Percentiles rank a stretch among this genome's conserved stretches.
These are phyloP conservation scores for Zele albiditarsus DNA, from an alignment of 2,888 invertebrate genomes.

Conservation along the genomic window DNA sequence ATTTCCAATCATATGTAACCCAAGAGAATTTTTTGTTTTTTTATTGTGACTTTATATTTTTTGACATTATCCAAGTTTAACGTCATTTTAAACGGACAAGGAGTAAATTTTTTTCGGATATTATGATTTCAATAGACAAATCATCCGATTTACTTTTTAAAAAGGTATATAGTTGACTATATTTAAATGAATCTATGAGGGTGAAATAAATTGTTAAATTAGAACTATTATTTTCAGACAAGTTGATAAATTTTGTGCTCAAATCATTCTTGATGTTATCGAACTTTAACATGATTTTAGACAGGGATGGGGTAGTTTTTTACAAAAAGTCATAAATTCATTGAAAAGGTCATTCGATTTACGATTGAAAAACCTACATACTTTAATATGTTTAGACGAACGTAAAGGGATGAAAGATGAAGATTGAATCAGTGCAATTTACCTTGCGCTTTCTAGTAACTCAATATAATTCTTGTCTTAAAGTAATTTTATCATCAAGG, in stretches of 20 bases:
- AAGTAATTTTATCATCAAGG: neutral
- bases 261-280: neutral
- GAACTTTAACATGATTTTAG: neutral
- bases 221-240: no score
- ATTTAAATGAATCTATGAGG: neutral
- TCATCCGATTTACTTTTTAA: neutral
- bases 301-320: neutral
- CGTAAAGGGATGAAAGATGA: neutral
- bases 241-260: no score
- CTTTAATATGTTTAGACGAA: neutral
- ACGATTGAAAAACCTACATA: neutral
- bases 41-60: neutral
- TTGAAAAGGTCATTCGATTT: neutral
- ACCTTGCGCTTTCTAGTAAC: neutral
- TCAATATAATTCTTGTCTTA: neutral
- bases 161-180: neutral
- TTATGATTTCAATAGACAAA: neutral
- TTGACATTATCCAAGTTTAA: neutral
- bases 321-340: neutral
- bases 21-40: neutral
- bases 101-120: neutral
- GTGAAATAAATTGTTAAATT: neutral
- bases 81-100: neutral
- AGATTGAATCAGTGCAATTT: neutral
- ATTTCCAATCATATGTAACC: neutral